phyloP scores from a whole-genome alignment of 2,113 vertebrate species.

The Perca flavescens region DNA sequence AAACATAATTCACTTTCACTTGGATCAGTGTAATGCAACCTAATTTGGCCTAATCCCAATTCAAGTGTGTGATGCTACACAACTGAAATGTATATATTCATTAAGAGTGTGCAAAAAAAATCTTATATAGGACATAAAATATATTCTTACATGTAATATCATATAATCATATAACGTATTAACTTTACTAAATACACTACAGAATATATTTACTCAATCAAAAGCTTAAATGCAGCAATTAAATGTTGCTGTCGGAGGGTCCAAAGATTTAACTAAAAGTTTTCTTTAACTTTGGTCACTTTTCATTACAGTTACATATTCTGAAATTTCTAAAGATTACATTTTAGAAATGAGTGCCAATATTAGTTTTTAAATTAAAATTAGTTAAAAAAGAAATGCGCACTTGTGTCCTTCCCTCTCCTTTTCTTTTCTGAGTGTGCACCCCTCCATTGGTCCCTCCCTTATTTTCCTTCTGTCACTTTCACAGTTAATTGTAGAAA shows the following conservation, averaged over 20 bases:
- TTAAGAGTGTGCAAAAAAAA: background rate
- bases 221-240: background rate
- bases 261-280: background rate
- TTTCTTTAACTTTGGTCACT: background rate
- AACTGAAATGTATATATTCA: conserved; percentile 5
- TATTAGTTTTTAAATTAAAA: conserved; percentile 40
- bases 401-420: conserved; percentile 48
- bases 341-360: background rate
- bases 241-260: background rate
- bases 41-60: conserved; percentile 63
- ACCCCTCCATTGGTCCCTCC: conserved; percentile 62
- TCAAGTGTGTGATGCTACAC: conserved; percentile 20
- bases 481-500: conserved; percentile 86
- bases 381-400: background rate
- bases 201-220: background rate
- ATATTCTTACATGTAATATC: too few relatives aligned
- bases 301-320: background rate
- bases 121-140: background rate
- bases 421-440: conserved; percentile 48
- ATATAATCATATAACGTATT: background rate
- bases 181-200: background rate
- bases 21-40: conserved; percentile 63
- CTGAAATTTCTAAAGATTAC: conserved; percentile 3
- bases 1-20: conserved; percentile 59
- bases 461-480: conserved; percentile 77